Evolutionary conservation across 2,888 invertebrate genomes (phyloP).

Genomic region (Xanthia icteritia): DNA sequence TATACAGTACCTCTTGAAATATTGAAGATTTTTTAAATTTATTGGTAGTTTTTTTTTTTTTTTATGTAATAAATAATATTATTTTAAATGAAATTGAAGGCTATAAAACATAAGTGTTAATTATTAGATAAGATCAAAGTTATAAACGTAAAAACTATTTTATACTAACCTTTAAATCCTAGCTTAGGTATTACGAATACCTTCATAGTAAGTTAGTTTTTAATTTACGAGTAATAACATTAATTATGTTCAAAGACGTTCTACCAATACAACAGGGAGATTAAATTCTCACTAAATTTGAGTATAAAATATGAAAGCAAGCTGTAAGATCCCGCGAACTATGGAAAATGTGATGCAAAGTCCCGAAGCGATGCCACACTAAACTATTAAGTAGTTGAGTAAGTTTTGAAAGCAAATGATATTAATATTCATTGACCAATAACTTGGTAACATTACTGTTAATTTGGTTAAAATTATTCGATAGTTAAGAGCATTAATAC

Average conservation of each 20-base stretch:
- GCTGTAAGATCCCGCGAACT: background rate
- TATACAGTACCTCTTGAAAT: too few relatives aligned
- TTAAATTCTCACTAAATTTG: constrained; percentile 25
- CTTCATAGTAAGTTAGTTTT: background rate
- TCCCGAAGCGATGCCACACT: background rate
- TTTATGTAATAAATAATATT: too few relatives aligned
- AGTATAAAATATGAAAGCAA: background rate
- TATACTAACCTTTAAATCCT: too few relatives aligned
- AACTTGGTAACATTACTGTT: background rate
- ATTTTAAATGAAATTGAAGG: too few relatives aligned
- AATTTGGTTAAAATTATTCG: background rate
- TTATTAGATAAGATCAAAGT: too few relatives aligned
- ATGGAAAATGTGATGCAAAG: background rate
- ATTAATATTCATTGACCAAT: constrained; percentile 16
- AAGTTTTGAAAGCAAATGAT: constrained; percentile 15
- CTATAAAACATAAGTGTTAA: too few relatives aligned
- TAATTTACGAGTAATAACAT: background rate
- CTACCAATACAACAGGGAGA: background rate
- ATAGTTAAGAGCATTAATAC: too few relatives aligned
- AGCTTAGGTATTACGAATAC: background rate
- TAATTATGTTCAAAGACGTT: constrained; percentile 8
- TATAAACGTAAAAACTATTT: too few relatives aligned
- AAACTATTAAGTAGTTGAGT: background rate
- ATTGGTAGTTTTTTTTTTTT: too few relatives aligned
- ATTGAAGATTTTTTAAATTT: too few relatives aligned